phyloP scores from a whole-genome alignment of 2,888 invertebrate genomes.

The Drosophila antonietae region DNA sequence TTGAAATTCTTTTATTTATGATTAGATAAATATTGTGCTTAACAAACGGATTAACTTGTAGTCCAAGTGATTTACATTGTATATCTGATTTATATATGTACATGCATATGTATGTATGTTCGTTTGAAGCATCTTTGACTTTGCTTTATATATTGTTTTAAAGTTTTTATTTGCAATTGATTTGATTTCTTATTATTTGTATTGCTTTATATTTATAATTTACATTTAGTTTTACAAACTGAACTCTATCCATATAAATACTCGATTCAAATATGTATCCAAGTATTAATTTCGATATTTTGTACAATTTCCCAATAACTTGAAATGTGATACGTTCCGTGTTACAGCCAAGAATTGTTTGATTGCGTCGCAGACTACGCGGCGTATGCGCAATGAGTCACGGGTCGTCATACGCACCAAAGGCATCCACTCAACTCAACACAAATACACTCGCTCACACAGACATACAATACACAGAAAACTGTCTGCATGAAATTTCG shows the following conservation, averaged over 20 bases:
- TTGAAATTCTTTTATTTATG: neutral
- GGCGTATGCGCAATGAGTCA: constrained; percentile 66
- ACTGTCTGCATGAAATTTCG: constrained; percentile 60
- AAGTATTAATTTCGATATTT: neutral
- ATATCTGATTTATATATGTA: too few relatives aligned
- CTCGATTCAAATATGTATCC: neutral
- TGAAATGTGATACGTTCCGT: constrained; percentile 17
- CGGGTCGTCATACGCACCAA: constrained; percentile 42
- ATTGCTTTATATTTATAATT: too few relatives aligned
- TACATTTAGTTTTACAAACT: too few relatives aligned
- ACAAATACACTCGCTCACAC: constrained; percentile 16
- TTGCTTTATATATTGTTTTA: too few relatives aligned
- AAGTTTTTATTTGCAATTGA: too few relatives aligned
- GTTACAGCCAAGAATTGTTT: constrained; percentile 20
- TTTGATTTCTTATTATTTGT: too few relatives aligned
- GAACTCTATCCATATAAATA: too few relatives aligned
- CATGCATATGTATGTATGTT: too few relatives aligned
- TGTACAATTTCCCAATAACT: neutral
- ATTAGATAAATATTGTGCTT: too few relatives aligned
- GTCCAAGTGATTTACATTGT: neutral
- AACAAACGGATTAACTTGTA: neutral
- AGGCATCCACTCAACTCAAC: constrained; percentile 10
- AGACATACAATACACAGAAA: constrained; percentile 19
- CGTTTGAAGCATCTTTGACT: too few relatives aligned
- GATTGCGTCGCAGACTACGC: constrained; percentile 59